Percentiles rank a stretch among this genome's conserved stretches.
Evolutionary conservation across 2,797 vertebrate species (phyloP).

Genomic region (Aphelocoma californica): DNA sequence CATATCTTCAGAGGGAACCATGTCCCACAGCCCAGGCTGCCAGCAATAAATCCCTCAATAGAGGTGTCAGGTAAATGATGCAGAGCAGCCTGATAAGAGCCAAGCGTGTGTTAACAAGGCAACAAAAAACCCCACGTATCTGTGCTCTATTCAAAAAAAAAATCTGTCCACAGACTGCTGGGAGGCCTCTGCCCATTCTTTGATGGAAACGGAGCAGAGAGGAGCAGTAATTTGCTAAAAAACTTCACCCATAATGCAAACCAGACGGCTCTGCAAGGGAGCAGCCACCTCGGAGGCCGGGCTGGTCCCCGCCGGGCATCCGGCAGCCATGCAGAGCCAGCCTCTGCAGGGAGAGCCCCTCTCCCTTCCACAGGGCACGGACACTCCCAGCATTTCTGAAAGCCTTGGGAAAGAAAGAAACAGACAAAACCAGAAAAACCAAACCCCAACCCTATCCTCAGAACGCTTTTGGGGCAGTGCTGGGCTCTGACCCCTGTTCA

Average conservation of each 20-base stretch:
- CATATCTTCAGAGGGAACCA: rapidly evolving
- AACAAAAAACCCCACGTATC: background rate
- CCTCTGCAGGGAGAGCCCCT: background rate
- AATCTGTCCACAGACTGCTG: background rate
- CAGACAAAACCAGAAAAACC: background rate
- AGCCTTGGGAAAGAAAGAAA: background rate
- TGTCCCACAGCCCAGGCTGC: background rate
- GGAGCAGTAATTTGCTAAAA: conserved; percentile 40
- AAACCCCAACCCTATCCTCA: background rate
- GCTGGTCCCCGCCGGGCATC: background rate
- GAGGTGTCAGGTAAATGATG: background rate
- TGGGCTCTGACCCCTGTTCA: background rate
- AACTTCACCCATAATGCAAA: conserved; percentile 33
- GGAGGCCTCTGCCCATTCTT: conserved; percentile 18
- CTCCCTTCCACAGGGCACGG: background rate
- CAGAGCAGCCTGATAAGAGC: background rate
- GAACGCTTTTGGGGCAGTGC: background rate
- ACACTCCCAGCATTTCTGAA: background rate
- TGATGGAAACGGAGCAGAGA: conserved; percentile 45
- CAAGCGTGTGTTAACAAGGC: background rate
- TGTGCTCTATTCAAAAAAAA: background rate
- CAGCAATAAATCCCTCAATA: background rate
- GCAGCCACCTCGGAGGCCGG: background rate
- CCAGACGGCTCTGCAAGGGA: conserved; percentile 34
- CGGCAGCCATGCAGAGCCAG: rapidly evolving